Evolutionary conservation across 1,140 invertebrate species (phyloP), one percentile per base, ranked within the genome.

Genomic region (Drosophila tristis): DNA sequence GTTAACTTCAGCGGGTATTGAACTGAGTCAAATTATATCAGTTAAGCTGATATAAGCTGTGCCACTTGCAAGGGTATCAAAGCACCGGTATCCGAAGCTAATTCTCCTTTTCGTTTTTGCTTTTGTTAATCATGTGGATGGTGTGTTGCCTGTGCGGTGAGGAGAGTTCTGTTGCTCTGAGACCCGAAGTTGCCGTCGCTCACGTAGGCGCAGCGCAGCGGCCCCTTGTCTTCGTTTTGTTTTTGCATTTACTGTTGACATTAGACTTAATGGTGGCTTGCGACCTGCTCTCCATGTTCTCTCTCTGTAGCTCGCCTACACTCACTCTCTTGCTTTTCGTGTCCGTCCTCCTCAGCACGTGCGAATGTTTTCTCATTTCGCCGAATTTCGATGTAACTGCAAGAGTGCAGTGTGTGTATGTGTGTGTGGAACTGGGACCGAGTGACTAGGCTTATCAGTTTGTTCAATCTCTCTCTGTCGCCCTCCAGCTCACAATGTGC

Each of bases 121-220:
- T 39, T 39, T 39, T 39, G 35, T 39, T 39, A 39, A 39, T 39
- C 35, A 39, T 13, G 35, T 13, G 35, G 35, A 39, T 39, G 35
- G 35, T 13, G 11, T 39, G 35, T 39, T 16, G 35, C 39, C 8
- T 55, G n/a, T 43, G 11, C 8, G 26, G 2, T 5, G 35, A 6
- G 16, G 20, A 2, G 20, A 39, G 35, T 39, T 39, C 35, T 39
- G 35, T 13, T 11, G 35, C 35, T 39, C 11, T 13, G 11, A 4
- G 35, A 39, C 35, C 35, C 35, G 35, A 39, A 13, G 35, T 39
- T 51, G 50, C 45, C 35, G 77, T 50, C 61, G 71, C 81, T 81
- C 78, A 87, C 82, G 81, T 86, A 87, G 82, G 78, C 82, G 87
- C 42, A 26, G 20, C 13, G 35, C 7, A 57, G 50, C 48, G 44